Evolutionary conservation across 2,113 vertebrate species (phyloP).

Genomic region (Opisthocomus hoazin): DNA sequence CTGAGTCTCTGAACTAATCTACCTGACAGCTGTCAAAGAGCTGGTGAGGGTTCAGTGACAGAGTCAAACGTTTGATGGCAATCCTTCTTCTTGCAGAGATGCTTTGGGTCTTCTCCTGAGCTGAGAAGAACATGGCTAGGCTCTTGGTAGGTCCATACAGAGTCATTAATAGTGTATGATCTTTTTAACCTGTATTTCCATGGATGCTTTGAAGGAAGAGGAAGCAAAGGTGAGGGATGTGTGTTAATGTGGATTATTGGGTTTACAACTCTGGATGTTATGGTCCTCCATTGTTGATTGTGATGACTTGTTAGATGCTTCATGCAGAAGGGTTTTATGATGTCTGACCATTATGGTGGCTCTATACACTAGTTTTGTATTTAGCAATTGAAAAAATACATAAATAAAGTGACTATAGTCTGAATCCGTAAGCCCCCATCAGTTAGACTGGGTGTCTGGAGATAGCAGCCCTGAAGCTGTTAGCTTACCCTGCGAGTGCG

Average conservation of each 20-base stretch:
- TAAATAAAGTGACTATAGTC: neutral
- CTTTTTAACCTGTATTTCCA: neutral
- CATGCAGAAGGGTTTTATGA: neutral
- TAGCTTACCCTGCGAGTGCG: neutral
- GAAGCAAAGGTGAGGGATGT: neutral
- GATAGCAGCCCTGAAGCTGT: neutral
- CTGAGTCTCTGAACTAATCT: neutral
- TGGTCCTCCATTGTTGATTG: neutral
- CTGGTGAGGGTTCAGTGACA: neutral
- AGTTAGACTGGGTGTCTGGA: neutral
- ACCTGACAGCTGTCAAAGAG: neutral
- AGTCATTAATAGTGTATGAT: neutral
- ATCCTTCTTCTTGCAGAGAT: neutral
- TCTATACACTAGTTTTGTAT: neutral
- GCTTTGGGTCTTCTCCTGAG: neutral
- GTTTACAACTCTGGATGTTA: fast-evolving
- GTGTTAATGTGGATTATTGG: fast-evolving
- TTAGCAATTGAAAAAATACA: neutral
- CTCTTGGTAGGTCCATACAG: neutral
- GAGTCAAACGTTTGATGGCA: neutral
- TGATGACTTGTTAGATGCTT: neutral
- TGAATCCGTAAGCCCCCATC: no score
- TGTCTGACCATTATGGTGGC: neutral
- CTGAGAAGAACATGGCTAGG: neutral
- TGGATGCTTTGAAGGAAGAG: neutral